Evolutionary conservation across 2,797 vertebrate genomes (phyloP).

Genomic region (Gastrophryne carolinensis): DNA sequence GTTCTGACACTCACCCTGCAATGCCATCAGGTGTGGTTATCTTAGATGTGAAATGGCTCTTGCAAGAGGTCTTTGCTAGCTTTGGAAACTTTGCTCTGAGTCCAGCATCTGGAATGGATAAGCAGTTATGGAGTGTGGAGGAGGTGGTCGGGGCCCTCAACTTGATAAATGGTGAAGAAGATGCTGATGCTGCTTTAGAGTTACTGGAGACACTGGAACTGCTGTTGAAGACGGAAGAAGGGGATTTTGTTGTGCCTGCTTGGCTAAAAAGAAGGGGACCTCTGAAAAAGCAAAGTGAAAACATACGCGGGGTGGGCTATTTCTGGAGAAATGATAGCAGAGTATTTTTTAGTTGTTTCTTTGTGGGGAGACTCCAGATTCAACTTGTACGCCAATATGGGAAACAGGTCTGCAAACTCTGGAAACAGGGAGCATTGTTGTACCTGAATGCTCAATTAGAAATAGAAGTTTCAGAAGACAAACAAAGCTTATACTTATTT

Average conservation of each 20-base stretch:
- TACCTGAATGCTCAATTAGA: background rate
- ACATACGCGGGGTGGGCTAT: slow-evolving; percentile 25
- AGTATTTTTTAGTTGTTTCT: slow-evolving; percentile 41
- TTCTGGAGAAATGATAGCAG: slow-evolving; percentile 20
- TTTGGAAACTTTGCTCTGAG: slow-evolving; percentile 37
- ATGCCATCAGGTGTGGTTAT: slow-evolving; percentile 15
- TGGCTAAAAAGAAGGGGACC: slow-evolving; percentile 34
- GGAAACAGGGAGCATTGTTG: slow-evolving; percentile 35
- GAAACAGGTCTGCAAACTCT: slow-evolving; percentile 15
- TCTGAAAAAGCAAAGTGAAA: background rate
- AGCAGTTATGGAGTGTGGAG: slow-evolving; percentile 10
- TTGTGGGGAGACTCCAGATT: slow-evolving; percentile 40
- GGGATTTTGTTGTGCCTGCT: slow-evolving; percentile 43
- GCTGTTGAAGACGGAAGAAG: slow-evolving; percentile 19
- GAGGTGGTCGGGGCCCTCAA: slow-evolving; percentile 16
- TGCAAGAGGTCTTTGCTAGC: slow-evolving; percentile 41
- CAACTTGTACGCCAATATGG: slow-evolving; percentile 28
- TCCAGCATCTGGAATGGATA: slow-evolving; percentile 20
- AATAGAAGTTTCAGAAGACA: slow-evolving; percentile 25
- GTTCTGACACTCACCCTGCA: background rate
- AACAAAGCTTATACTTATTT: slow-evolving; percentile 24
- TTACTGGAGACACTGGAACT: slow-evolving; percentile 45
- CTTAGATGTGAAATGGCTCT: slow-evolving; percentile 39
- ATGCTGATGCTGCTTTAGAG: background rate
- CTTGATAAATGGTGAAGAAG: background rate